Base-by-base conservation (phyloP, 2,888 invertebrate species). In the Rugalucina vietnamica region DNA sequence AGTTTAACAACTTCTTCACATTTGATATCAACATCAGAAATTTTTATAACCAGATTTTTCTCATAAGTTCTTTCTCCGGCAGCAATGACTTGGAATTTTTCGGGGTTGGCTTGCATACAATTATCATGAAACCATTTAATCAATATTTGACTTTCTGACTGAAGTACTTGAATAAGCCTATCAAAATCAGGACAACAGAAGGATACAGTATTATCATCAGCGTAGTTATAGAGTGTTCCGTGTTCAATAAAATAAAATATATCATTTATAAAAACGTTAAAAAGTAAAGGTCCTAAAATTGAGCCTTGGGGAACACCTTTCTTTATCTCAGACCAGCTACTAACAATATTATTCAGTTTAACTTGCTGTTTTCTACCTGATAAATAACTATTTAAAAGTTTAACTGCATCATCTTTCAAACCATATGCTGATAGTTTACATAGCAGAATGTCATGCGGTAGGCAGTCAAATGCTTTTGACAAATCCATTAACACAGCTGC, bases 51-150 rank as follows among this genome's bases (percentile, higher is more conserved):
- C n/a, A n/a, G n/a, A n/a, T n/a, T n/a, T n/a, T n/a, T n/a, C n/a
- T n/a, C n/a, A n/a, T n/a, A n/a, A n/a, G n/a, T n/a, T n/a, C n/a
- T n/a, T n/a, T n/a, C n/a, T n/a, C n/a, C n/a, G n/a, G n/a, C n/a
- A n/a, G n/a, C n/a, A n/a, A n/a, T 54, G 76, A n/a, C 80, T 43
- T 80, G 83, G 54, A 84, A 80, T 29, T 84, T 84, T 29, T 79
- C 75, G 14, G 79, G 76, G 27, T 69, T 84, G 1, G 79, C 82
- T 49, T 82, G 65, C 78, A 79, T 80, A 4, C 60, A 50, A 24
- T 83, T 79, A 65, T 60, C 18, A n/a, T 21, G 0, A 21, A 84
- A 83, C 83, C 83, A 83, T 18, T 83, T 27, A 21, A 83, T 79
- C 12, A 79, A 65, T 18, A 24, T 32, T 29, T 69, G 70, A 72